A percentile compares a stretch with the other conserved stretches of the same genome.
Evolutionary conservation across 2,113 vertebrate species (phyloP).

Genomic region (Bostrychus sinensis): DNA sequence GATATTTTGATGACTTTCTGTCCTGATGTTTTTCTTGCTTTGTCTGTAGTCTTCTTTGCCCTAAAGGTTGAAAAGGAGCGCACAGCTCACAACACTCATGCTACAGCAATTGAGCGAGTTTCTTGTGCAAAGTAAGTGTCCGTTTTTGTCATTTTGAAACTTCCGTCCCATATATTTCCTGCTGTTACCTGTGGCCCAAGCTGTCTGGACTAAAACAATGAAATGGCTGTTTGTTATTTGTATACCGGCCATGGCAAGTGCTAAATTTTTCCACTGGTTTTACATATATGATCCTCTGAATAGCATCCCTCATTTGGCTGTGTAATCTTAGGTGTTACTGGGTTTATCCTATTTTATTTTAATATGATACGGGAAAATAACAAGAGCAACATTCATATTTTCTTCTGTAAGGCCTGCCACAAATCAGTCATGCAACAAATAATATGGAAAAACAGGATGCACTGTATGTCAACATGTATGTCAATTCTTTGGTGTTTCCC

Average conservation of each 20-base stretch:
- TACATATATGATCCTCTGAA: background rate
- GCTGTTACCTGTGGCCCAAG: background rate
- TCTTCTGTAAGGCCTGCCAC: too few species aligned
- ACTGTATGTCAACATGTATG: too few species aligned
- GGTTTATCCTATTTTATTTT: slow-evolving; percentile 29
- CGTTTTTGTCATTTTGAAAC: background rate
- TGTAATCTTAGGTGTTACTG: background rate
- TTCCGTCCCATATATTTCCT: background rate
- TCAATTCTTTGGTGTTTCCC: too few species aligned
- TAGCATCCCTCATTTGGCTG: slow-evolving; percentile 30
- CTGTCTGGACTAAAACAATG: background rate
- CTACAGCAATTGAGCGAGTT: slow-evolving; percentile 83
- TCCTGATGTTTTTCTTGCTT: background rate
- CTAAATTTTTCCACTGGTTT: slow-evolving; percentile 41
- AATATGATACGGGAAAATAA: too few species aligned
- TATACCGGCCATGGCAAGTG: background rate
- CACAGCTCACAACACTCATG: slow-evolving; percentile 67
- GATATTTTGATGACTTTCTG: background rate
- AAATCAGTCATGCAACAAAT: too few species aligned
- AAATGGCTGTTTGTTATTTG: background rate
- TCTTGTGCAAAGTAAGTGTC: slow-evolving; percentile 91
- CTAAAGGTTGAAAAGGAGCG: slow-evolving; percentile 90
- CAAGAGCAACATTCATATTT: too few species aligned
- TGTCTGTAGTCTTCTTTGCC: slow-evolving; percentile 86
- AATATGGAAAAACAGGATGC: background rate